Conservation (phyloP, 2,113 vertebrate genomes). For the Gadus macrocephalus region DNA sequence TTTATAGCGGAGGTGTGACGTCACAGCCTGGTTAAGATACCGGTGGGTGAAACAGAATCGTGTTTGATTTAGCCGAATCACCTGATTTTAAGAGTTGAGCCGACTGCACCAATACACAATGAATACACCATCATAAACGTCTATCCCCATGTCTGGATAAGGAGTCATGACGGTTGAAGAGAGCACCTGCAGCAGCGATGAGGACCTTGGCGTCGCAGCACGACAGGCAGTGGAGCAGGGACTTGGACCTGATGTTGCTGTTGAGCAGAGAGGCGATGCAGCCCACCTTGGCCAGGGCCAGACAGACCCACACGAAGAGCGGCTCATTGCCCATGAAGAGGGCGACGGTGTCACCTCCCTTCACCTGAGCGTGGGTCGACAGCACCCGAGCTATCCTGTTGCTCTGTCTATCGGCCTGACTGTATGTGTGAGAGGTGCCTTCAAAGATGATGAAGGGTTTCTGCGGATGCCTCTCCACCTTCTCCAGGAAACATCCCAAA, state of each 20-base stretch:
- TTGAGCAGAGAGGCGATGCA: conserved; percentile 70
- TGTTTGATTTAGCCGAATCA: too few species aligned
- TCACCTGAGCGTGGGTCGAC: conserved; percentile 29
- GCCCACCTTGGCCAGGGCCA: conserved; percentile 71
- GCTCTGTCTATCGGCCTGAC: conserved; percentile 63
- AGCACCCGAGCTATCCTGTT: conserved; percentile 58
- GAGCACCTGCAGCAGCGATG: conserved; percentile 58
- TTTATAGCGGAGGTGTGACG: too few species aligned
- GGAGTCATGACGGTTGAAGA: background rate
- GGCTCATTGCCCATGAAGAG: conserved; percentile 74
- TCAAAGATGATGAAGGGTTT: conserved; percentile 63
- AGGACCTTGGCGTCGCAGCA: conserved; percentile 64
- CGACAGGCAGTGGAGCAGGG: conserved; percentile 70
- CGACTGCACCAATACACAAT: background rate
- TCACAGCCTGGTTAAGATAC: too few species aligned
- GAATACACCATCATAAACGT: background rate
- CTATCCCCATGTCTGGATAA: background rate
- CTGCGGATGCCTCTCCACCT: conserved; percentile 51
- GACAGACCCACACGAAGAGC: conserved; percentile 65
- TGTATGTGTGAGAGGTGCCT: conserved; percentile 59
- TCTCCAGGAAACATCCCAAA: conserved; percentile 62
- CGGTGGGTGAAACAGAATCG: too few species aligned
- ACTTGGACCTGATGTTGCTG: conserved; percentile 70
- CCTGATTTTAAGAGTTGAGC: too few species aligned
- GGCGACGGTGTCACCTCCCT: conserved; percentile 59